Percentiles rank a stretch among this genome's conserved stretches.
These are phyloP conservation scores for Drosophila atripex DNA, from an alignment of 2,888 invertebrate species.

Conservation along the genomic window DNA sequence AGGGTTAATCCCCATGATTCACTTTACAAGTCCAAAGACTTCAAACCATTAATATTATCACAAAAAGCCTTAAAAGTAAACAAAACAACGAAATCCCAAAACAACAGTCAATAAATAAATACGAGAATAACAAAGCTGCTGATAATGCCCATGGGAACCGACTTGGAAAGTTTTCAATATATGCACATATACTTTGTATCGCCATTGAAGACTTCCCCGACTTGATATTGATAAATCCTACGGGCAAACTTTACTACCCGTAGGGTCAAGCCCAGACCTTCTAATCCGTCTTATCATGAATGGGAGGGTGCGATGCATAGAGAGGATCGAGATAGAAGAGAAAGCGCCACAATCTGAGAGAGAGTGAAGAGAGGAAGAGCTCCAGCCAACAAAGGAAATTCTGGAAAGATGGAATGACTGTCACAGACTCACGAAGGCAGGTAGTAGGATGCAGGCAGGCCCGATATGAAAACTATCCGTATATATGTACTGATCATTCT, in stretches of 20 bases:
- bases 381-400: conserved; percentile 24
- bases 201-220: not conserved
- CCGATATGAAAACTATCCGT: conserved; percentile 16
- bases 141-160: conserved; percentile 6
- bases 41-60: not conserved
- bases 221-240: not conserved
- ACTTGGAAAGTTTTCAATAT: conserved; percentile 5
- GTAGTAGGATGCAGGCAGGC: conserved; percentile 9
- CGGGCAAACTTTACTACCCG: not conserved
- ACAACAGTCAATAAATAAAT: conserved; percentile 4
- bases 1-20: not conserved
- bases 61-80: not conserved
- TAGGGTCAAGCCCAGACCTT: not conserved
- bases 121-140: not conserved
- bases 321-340: not conserved
- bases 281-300: not conserved
- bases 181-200: not conserved
- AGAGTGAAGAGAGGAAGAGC: conserved; percentile 11
- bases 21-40: conserved; percentile 1
- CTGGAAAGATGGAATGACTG: not conserved
- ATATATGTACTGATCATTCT: not conserved
- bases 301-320: not conserved
- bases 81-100: not conserved
- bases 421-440: conserved; percentile 2
- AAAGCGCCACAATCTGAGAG: conserved; percentile 21